Conservation (phyloP, 2,797 vertebrate species). For the Girardinus metallicus region DNA sequence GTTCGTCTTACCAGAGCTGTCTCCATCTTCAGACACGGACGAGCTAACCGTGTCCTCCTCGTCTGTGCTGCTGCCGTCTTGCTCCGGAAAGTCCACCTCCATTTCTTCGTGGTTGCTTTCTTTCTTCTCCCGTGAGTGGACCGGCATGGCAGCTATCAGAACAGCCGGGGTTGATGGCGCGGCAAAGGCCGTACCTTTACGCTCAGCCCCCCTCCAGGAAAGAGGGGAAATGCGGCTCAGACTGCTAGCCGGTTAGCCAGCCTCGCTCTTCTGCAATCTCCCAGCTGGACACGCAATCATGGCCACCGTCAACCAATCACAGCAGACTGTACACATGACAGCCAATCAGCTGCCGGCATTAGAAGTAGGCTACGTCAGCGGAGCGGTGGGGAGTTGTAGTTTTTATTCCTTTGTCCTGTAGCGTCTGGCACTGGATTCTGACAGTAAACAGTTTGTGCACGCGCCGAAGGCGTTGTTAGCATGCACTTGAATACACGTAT, state of each 20-base stretch:
- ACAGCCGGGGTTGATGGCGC: conserved; percentile 3
- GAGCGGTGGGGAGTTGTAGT: conserved; percentile 61
- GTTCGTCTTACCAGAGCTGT: conserved; percentile 89
- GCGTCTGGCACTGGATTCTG: neutral
- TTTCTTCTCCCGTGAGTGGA: conserved; percentile 95
- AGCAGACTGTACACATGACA: conserved; percentile 12
- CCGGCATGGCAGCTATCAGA: conserved; percentile 83
- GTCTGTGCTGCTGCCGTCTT: conserved; percentile 94
- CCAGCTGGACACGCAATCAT: conserved; percentile 63
- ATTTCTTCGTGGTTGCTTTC: conserved; percentile 96
- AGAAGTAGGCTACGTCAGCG: rapidly evolving
- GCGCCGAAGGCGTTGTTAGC: neutral
- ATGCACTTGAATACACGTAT: too few relatives aligned
- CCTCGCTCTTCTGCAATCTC: conserved; percentile 32
- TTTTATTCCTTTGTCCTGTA: neutral
- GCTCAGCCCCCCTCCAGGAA: conserved; percentile 11
- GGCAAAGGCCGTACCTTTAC: neutral
- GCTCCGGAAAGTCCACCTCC: conserved; percentile 96
- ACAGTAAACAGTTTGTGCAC: neutral
- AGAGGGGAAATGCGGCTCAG: conserved; percentile 28
- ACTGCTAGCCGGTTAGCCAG: conserved; percentile 70
- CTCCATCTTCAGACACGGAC: conserved; percentile 95
- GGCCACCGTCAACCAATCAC: conserved; percentile 64
- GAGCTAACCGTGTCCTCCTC: conserved; percentile 97
- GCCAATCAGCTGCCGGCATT: conserved; percentile 49